A percentile compares a stretch with the other conserved stretches of the same genome.
Evolutionary conservation across 2,888 invertebrate species (phyloP).

Genomic region (Antitype chi): DNA sequence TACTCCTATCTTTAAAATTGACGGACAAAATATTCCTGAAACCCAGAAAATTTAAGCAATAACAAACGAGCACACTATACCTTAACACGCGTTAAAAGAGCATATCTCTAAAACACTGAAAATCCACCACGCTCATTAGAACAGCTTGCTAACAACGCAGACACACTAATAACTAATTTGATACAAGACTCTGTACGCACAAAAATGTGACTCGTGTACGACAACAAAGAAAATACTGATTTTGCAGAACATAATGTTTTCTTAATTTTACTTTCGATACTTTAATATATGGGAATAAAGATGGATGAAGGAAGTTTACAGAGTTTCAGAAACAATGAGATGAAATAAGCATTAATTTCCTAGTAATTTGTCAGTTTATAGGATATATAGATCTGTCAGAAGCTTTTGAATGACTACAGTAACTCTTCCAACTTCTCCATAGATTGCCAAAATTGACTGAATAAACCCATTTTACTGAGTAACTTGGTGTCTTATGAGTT

Average conservation of each 20-base stretch:
- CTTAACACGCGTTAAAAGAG: constrained; percentile 38
- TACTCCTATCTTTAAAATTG: background rate
- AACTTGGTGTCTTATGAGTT: background rate
- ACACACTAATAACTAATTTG: constrained; percentile 27
- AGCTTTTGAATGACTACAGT: background rate
- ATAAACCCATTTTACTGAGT: background rate
- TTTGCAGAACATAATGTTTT: background rate
- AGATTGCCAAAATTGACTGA: background rate
- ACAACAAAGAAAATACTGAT: constrained; percentile 1
- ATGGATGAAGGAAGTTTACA: background rate
- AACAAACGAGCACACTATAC: background rate
- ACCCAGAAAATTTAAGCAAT: background rate
- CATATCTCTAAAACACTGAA: constrained; percentile 34
- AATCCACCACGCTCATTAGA: constrained; percentile 50
- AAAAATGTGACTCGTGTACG: background rate
- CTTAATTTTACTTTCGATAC: background rate
- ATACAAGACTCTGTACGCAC: constrained; percentile 3
- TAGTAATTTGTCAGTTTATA: background rate
- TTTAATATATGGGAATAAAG: no score
- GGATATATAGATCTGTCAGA: background rate
- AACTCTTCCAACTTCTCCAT: background rate
- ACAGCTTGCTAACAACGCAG: constrained; percentile 20
- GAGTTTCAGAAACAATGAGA: background rate
- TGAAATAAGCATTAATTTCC: background rate
- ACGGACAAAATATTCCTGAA: background rate